Evolutionary conservation across 2,888 invertebrate species (phyloP), one percentile per base, ranked within the genome.

Genomic region (Biston stratarius): DNA sequence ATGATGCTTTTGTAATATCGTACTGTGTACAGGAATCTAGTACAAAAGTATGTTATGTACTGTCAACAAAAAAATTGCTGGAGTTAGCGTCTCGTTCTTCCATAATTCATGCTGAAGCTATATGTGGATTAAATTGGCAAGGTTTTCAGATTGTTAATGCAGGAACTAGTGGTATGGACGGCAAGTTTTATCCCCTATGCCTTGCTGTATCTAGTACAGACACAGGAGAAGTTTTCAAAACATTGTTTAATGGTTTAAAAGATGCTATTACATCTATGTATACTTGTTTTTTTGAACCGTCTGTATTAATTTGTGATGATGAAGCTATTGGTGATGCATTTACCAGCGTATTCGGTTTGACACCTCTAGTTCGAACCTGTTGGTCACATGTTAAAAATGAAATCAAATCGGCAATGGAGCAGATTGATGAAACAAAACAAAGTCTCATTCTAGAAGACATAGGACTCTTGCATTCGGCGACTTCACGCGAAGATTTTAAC

Each of bases 121-220:
- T 8, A 0, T 24, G 33, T 10, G 42, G 33, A 42, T 44, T 55
- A 12, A 42, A 55, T 33, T 55, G 55, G 55, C 55, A 55, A 55
- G 55, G 55, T 0, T 55, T 55, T 44, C 12, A 55, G 42, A 0
- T 55, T 12, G 42, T 42, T 5, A 55, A 7, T 7, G 55, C 42
- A 7, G 55, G 55, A 5, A 44, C 55, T 10, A 33, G 24, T 12
- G 42, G 42, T 8, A 24, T 33, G 14, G 12, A 42, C 10, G n/a
- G 42, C 42, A 44, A 55, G 55, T 55, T 55, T 42, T 55, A 55
- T 8, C 55, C 55, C 6, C 42, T 55, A 7, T 55, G 55, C 3
- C 42, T 55, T 6, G 55, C 42, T 9, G 42, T 55, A 24, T 55
- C 55, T 0, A 55, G 42, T 33, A 42, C 55, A n/a, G 42, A 42